A percentile compares a stretch with the other conserved stretches of the same genome.
Conservation (phyloP, 2,797 vertebrate genomes). For the Picus viridis region DNA sequence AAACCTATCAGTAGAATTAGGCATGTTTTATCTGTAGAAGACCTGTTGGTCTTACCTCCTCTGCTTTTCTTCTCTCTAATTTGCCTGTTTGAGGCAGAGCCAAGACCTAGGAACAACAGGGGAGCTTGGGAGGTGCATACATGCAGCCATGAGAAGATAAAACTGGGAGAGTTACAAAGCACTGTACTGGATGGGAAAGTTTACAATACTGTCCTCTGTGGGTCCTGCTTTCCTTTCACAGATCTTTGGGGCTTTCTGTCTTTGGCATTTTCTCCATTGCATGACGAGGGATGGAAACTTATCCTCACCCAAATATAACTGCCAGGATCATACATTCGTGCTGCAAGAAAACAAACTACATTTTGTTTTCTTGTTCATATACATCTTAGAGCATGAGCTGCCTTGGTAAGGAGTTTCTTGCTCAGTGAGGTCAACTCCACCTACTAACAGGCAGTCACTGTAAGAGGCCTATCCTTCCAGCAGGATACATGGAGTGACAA, state of each 20-base stretch:
- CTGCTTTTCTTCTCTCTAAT: not conserved
- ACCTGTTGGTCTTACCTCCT: not conserved
- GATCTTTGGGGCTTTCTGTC: not conserved
- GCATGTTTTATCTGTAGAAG: not conserved
- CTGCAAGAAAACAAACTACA: not conserved
- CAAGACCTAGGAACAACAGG: not conserved
- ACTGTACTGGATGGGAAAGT: not conserved
- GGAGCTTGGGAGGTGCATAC: not conserved
- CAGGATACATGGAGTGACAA: not conserved
- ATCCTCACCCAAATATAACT: not conserved
- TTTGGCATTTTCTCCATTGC: not conserved
- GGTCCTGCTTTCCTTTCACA: not conserved
- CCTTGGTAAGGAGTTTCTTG: not conserved
- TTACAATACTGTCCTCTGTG: not conserved
- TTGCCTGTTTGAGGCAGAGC: not conserved
- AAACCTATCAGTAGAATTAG: not conserved
- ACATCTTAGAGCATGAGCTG: not conserved
- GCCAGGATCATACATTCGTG: not conserved
- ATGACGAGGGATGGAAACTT: not conserved
- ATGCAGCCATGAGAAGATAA: not conserved
- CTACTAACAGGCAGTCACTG: not conserved
- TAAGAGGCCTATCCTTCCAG: not conserved
- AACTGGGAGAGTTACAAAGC: not conserved
- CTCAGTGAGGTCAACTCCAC: not conserved
- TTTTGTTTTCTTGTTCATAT: not conserved